Conservation (phyloP, 2,888 invertebrate species). For the Odiellus spinosus region DNA sequence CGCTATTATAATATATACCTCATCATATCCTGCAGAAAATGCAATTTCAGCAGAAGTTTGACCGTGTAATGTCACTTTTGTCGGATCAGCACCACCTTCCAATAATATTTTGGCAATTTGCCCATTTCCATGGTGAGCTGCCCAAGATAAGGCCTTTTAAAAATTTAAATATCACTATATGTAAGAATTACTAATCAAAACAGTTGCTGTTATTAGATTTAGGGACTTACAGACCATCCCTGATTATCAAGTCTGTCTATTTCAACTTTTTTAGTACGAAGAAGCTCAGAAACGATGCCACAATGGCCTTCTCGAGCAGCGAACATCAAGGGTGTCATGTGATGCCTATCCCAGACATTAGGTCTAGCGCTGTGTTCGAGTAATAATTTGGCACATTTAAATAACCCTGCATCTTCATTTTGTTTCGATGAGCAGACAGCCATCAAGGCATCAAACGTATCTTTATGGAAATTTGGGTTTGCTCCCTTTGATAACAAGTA, state of each 20-base stretch:
- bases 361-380: constrained; percentile 23
- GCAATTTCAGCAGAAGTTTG: constrained; percentile 26
- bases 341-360: constrained; percentile 27
- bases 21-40: constrained; percentile 18
- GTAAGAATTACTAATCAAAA: background rate
- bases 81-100: constrained; percentile 24
- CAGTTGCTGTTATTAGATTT: background rate
- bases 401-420: constrained; percentile 25
- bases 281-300: constrained; percentile 26
- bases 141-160: constrained; percentile 23
- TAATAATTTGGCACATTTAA: constrained; percentile 26
- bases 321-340: constrained; percentile 32
- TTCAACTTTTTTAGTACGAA: background rate
- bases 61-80: constrained; percentile 23
- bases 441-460: constrained; percentile 33
- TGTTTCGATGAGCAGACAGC: constrained; percentile 31
- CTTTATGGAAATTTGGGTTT: constrained; percentile 32
- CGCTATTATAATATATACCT: constrained; percentile 17
- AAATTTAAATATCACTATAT: background rate
- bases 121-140: constrained; percentile 26
- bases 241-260: background rate
- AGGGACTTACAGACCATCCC: constrained; percentile 14
- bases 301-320: constrained; percentile 30
- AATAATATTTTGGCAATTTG: constrained; percentile 26
- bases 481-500: constrained; percentile 30